A percentile compares a stretch with the other conserved stretches of the same genome.
phyloP scores from a whole-genome alignment of 2,113 vertebrate genomes.

The Rhinoderma darwinii region DNA sequence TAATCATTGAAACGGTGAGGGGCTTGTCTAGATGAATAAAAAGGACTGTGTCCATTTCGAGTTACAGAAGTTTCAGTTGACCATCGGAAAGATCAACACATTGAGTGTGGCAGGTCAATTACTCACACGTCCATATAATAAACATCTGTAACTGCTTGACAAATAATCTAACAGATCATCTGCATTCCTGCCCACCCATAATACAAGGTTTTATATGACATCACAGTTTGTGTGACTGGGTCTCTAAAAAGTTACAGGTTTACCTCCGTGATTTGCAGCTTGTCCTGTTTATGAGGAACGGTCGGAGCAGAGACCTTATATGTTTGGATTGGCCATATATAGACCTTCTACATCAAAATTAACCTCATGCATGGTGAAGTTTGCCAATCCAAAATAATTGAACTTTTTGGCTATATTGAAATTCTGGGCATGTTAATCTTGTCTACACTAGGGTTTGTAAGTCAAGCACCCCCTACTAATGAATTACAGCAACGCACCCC shows the following conservation, averaged over 20 bases:
- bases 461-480: no score
- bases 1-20: not conserved
- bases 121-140: slow-evolving; percentile 7
- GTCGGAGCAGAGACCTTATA: not conserved
- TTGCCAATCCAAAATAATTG: no score
- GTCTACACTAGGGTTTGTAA: no score
- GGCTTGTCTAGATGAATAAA: not conserved
- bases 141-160: slow-evolving; percentile 33
- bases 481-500: no score
- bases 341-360: not conserved
- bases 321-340: not conserved
- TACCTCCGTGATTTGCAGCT: not conserved
- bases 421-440: no score
- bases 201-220: not conserved
- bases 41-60: not conserved
- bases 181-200: slow-evolving; percentile 30
- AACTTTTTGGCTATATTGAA: no score
- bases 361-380: not conserved
- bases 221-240: not conserved
- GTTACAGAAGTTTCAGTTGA: not conserved
- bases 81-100: slow-evolving; percentile 21
- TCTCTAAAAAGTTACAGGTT: not conserved
- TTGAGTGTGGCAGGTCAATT: slow-evolving; percentile 35
- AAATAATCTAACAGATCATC: slow-evolving; percentile 19
- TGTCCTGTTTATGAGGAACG: not conserved